Base-by-base conservation (phyloP, 1,140 invertebrate species). In the Sipha flava region DNA sequence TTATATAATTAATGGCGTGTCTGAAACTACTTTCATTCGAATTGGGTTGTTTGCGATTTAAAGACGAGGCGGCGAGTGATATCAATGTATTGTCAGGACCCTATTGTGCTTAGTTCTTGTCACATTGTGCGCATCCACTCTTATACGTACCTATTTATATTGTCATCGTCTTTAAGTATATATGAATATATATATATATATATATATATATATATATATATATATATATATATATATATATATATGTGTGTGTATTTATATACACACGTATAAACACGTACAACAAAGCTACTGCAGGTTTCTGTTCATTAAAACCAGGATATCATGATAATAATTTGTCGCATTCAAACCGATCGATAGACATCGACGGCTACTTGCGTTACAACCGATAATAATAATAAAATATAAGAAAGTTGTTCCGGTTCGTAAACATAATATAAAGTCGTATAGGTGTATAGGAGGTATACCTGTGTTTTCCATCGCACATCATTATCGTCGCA, bases 351-450 rank as follows among this genome's bases (percentile, higher is more conserved):
- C 34, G 62, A 66, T 66, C 34, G 34, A 66, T 66, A 31, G 12
- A 26, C 34, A 23, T 10, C 18, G 16, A n/a, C n/a, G n/a, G n/a
- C n/a, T n/a, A n/a, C n/a, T n/a, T n/a, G n/a, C n/a, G n/a, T n/a
- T n/a, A 40, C 10, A 37, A 64, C 3, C 9, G 3, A 68, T 14
- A 43, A 68, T 16, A 6, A 66, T 29, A 45, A 70, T 70, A 70
- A 45, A 29, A 16, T 26, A n/a, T 70, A 47, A 70, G 66, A 70
- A 70, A 70, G 66, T 29, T 70, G 66, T 70, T 70, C 66, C 66
- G 66, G 66, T 70, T 47, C 66, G 66, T 70, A 47, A 43, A 43
- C 9, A 66, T 43, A 43, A 66, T 66, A 43, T 9, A 66, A 40
- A 66, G 21, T 23, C 34, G 37, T 66, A 66, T n/a, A n/a, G n/a